Base-by-base conservation (phyloP, 2,888 invertebrate species). In the Clusia tigrina region DNA sequence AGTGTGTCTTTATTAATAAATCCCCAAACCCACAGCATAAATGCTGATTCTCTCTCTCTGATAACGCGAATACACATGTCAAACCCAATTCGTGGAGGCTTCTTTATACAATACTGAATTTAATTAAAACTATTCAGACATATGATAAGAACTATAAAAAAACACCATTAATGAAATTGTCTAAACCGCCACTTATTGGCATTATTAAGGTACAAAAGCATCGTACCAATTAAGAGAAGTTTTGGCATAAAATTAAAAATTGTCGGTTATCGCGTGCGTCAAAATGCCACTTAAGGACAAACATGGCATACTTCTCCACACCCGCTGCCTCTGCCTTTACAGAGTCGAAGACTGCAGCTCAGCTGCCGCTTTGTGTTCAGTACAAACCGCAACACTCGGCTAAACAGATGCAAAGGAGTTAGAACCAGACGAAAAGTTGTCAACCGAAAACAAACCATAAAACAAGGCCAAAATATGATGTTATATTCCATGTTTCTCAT, bases 371-470 rank as follows among this genome's bases (percentile, higher is more conserved):
- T 32, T 76, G 77, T 68, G 70, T 63, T 65, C 32, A 5, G 6
- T 32, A 15, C 23, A 32, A 42, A 57, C 24, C 10, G 24, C 17
- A 54, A 12, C 42, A 77, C 37, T 75, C 76, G 67, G 70, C 63
- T 67, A 67, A 71, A 70, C 74, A 74, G 76, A 58, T 67, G 71
- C 55, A 62, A 74, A 76, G 71, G 76, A 69, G 66, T 69, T 55
- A 52, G 46, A 61, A 37, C 58, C 67, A 66, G 73, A 67, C 69
- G 67, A 68, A 65, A 74, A 69, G 70, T 71, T 77, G 76, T 75
- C 77, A 78, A 75, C 75, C 78, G 71, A 77, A 75, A 78, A 75
- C 75, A 75, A 77, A 72, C 75, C 75, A 77, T 78, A 77, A 75
- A 75, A 74, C 72, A 77, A 67, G 68, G 69, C 67, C 77, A 74